These are phyloP conservation scores for Dysidea cf. avara DNA, from an alignment of 37 sponge, comb jelly and placozoan genomes.

Conservation along the genomic window DNA sequence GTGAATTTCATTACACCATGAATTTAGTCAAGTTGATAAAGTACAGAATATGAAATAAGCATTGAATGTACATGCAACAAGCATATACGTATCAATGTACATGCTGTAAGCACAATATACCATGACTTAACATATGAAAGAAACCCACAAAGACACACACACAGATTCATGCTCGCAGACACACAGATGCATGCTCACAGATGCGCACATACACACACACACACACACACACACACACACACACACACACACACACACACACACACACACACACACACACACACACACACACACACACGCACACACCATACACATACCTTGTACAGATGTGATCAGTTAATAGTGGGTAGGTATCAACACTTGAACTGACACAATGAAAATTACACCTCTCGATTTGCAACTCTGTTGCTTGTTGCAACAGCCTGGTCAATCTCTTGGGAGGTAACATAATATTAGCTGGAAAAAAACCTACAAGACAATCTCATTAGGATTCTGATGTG, in stretches of 20 bases:
- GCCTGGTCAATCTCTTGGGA: conserved; percentile 66
- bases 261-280: conserved; percentile 3
- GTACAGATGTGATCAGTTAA: conserved; percentile 90
- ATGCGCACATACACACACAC: conserved; percentile 1
- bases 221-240: not conserved
- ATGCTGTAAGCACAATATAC: no score
- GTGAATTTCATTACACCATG: no score
- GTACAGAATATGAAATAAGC: no score
- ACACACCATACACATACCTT: conserved; percentile 43
- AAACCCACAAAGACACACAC: not conserved
- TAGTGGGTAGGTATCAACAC: conserved; percentile 49
- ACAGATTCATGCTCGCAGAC: not conserved
- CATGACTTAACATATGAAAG: no score
- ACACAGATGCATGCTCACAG: not conserved
- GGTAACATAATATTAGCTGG: conserved; percentile 96
- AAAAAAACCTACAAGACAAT: conserved; percentile 59
- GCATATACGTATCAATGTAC: no score
- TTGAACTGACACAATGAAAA: conserved; percentile 58
- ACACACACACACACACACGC: conserved; percentile 10
- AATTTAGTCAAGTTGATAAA: no score
- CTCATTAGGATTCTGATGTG: conserved; percentile 1
- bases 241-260: not conserved
- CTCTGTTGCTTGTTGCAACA: conserved; percentile 82
- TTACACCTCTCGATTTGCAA: conserved; percentile 82
- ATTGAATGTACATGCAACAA: no score